Evolutionary conservation across 2,797 vertebrate species (phyloP).

Genomic region (Xiphophorus birchmanni): DNA sequence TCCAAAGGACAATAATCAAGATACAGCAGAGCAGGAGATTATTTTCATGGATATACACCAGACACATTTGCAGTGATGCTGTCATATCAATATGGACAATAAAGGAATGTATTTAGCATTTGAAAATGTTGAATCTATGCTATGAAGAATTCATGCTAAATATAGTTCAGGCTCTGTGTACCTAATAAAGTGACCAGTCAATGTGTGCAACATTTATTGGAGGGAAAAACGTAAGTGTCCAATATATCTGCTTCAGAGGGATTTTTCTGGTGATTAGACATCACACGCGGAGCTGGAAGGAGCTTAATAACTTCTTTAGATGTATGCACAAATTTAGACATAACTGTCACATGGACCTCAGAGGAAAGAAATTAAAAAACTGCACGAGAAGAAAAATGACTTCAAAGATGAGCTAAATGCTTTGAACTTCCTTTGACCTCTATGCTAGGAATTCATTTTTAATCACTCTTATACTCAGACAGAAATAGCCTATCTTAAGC

Average conservation of each 20-base stretch:
- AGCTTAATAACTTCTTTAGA: neutral
- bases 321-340: constrained; percentile 2
- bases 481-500: constrained; percentile 9
- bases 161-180: neutral
- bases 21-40: neutral
- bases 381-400: neutral
- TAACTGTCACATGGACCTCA: neutral
- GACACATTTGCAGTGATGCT: neutral
- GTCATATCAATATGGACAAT: neutral
- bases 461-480: constrained; percentile 27
- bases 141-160: neutral
- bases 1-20: neutral
- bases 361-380: neutral
- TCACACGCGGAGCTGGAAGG: neutral
- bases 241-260: neutral
- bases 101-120: neutral
- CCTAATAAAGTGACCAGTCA: neutral
- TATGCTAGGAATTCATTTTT: constrained; percentile 45
- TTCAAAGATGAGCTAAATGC: constrained; percentile 25
- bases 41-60: neutral
- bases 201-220: neutral
- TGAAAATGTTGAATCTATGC: neutral
- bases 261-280: constrained; percentile 5
- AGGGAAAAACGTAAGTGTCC: neutral
- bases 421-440: constrained; percentile 57